Evolutionary conservation across 2,113 vertebrate species (phyloP).

Genomic region (Xenopus laevis): DNA sequence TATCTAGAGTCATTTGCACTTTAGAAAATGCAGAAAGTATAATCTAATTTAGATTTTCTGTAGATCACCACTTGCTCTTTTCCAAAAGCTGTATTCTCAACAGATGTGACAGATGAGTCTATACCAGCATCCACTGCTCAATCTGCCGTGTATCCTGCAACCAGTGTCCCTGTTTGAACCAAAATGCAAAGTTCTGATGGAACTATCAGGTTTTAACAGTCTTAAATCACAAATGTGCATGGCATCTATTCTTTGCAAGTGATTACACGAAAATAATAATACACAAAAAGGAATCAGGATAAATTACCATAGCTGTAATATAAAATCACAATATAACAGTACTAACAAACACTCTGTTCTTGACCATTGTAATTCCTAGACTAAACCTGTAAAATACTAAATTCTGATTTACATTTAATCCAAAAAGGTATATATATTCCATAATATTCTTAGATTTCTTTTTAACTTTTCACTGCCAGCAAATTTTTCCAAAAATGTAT

Average conservation of each 20-base stretch:
- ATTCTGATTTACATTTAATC: no score
- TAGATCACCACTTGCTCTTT: not conserved
- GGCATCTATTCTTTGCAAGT: not conserved
- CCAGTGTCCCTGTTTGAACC: conserved; percentile 15
- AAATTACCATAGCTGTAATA: no score
- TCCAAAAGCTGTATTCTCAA: conserved; percentile 1
- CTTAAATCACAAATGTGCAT: not conserved
- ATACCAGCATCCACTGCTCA: conserved; percentile 4
- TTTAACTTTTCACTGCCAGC: no score
- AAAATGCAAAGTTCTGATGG: not conserved
- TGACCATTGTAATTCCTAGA: no score
- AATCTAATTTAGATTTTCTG: not conserved
- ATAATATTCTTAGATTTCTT: no score
- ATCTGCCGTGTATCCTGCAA: conserved; percentile 2
- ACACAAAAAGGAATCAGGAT: no score
- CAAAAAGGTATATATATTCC: no score
- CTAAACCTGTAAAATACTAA: no score
- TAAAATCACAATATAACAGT: no score
- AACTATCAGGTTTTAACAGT: not conserved
- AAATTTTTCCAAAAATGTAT: no score
- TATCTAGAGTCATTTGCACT: no score
- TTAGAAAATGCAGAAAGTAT: not conserved
- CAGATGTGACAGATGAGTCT: conserved; percentile 6
- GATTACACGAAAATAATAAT: not conserved
- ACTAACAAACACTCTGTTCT: no score